Evolutionary conservation across 2,888 invertebrate species (phyloP), one percentile per base, ranked within the genome.

Genomic region (Drosophila macrospina): DNA sequence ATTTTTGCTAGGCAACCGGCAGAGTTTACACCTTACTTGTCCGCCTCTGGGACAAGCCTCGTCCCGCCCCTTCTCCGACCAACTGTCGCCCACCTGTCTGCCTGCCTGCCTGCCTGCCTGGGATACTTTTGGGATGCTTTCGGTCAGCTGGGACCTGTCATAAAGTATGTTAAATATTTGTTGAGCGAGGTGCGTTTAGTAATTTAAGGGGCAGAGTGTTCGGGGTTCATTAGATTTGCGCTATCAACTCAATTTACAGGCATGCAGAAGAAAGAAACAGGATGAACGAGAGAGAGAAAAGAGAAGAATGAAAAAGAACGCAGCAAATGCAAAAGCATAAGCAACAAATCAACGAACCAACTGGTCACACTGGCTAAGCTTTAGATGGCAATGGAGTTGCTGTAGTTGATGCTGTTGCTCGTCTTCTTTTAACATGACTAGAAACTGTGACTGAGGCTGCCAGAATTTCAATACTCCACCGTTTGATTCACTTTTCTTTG

Each of bases 141-240:
- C 34, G 81, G 78, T 72, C 80, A 80, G 66, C 73, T 63, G 72
- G 62, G 75, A 66, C 79, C 56, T 72, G 69, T 74, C 87, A 76
- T 74, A 80, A 83, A 76, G 80, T 80, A 81, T 80, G 80, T 86
- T 75, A 76, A 80, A 83, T 90, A 83, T 83, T 83, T 90, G 66
- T 56, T 64, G 69, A 69, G 55, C 72, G 47, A 82, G 86, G 88
- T 88, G 75, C 64, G 77, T 62, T 32, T 20, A 75, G 70, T 69
- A 69, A 75, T 79, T 75, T 64, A 47, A 64, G 45, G 37, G 39
- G 28, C 36, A 44, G 6, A n/a, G 20, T 41, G 42, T 13, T 26
- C 20, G 20, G 61, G 62, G 78, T 69, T 76, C 77, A 83, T 75
- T 83, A 75, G 45, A 74, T 47, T 72, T 52, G 34, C 42, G 34